Percentiles rank a stretch among this genome's conserved stretches.
These are phyloP conservation scores for Beris morrisii DNA, from an alignment of 2,888 invertebrate genomes.

Conservation along the genomic window DNA sequence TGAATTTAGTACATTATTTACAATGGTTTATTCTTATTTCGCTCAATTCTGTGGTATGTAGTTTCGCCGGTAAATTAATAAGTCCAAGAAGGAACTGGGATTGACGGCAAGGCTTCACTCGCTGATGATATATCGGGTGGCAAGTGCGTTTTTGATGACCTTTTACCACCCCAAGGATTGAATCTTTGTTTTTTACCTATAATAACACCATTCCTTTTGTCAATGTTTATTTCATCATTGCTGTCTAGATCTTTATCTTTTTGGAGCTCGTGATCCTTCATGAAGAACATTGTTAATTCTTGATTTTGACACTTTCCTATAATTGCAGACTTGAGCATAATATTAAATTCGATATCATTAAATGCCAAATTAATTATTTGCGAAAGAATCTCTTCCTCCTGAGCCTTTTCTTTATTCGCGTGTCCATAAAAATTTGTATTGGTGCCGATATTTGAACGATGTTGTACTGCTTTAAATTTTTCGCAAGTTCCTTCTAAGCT, in stretches of 20 bases:
- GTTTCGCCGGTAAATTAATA: background rate
- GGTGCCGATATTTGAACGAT: background rate
- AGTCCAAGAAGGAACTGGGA: background rate
- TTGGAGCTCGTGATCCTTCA: background rate
- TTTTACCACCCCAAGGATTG: slow-evolving; percentile 56
- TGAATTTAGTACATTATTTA: background rate
- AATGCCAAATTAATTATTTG: slow-evolving; percentile 40
- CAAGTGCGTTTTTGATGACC: slow-evolving; percentile 40
- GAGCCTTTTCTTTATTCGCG: slow-evolving; percentile 1
- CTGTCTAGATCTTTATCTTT: slow-evolving; percentile 7
- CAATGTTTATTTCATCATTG: slow-evolving; percentile 32
- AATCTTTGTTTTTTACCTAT: slow-evolving; percentile 55
- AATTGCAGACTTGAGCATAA: slow-evolving; percentile 49
- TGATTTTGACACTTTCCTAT: slow-evolving; percentile 48
- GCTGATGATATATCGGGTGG: background rate
- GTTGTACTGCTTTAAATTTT: slow-evolving; percentile 9
- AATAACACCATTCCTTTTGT: slow-evolving; percentile 51
- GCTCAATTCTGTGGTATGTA: background rate
- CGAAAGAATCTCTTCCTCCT: slow-evolving; percentile 1
- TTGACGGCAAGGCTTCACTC: background rate
- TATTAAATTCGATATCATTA: slow-evolving; percentile 50
- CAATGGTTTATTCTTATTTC: background rate
- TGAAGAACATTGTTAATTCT: background rate
- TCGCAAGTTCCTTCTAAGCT: slow-evolving; percentile 54
- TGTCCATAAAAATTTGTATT: background rate